Evolutionary conservation across 2,888 invertebrate species (phyloP), one percentile per base, ranked within the genome.

Genomic region (Apodemia hepburni): DNA sequence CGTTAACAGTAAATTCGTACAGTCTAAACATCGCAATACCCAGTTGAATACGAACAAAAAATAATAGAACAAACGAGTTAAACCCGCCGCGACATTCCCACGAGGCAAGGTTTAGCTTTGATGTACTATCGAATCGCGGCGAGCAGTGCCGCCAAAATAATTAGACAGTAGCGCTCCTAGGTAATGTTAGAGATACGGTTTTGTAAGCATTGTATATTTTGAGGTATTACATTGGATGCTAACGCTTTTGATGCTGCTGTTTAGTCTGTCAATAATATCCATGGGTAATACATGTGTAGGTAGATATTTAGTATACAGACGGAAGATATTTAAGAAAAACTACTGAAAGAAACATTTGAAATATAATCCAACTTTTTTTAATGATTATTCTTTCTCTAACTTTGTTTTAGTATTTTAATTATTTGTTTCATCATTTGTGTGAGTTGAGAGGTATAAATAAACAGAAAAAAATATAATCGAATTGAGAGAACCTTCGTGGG

Each of bases 31-130:
- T 64, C 63, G 61, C 22, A 59, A 17, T 47, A 29, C 27, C 61
- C 65, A 65, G 66, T 60, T 64, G 66, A 51, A 60, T 67, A 68
- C 70, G 68, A 69, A 70, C 70, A 76, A 73, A 76, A 78, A 73
- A 78, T 75, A 78, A 80, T 78, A 74, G 79, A 80, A 77, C 75
- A 78, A 82, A 77, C 77, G 76, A 77, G 80, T 79, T 79, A 71
- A 74, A 73, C 75, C 76, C 75, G 70, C 74, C 73, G 77, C 74
- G 73, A 73, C 69, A 74, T 83, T 87, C 87, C 85, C 87, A 85
- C 80, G 85, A 75, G 82, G 78, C 78, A 78, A 76, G 74, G 61
- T 76, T 77, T 75, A 72, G 71, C 77, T 75, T 76, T 78, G 74
- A 76, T 72, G 74, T 71, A 74, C 70, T 69, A 69, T 70, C 72